A percentile compares a stretch with the other conserved stretches of the same genome.
phyloP scores from a whole-genome alignment of 1,140 invertebrate genomes.

The Lepeophtheirus salmonis region DNA sequence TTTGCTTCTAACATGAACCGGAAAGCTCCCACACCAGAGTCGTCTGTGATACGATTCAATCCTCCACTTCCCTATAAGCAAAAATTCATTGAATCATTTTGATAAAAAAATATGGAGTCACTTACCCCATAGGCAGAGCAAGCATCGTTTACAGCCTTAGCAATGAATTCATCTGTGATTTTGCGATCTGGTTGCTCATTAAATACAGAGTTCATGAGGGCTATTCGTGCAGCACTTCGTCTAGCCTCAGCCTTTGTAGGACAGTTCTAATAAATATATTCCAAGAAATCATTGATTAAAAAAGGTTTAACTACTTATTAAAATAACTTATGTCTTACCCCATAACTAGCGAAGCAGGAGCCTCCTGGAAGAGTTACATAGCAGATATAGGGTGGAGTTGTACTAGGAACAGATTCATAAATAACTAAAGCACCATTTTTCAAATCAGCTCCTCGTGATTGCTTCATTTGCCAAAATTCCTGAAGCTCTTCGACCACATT shows the following conservation, averaged over 20 bases:
- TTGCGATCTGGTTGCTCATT: conserved; percentile 82
- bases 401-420: conserved; percentile 82
- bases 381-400: conserved; percentile 74
- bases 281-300: no score
- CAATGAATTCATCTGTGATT: conserved; percentile 82
- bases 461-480: conserved; percentile 95
- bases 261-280: conserved; percentile 66
- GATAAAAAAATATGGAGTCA: no score
- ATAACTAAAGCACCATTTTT: conserved; percentile 77
- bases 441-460: conserved; percentile 56
- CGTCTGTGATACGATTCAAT: conserved; percentile 37
- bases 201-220: conserved; percentile 88
- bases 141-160: conserved; percentile 73
- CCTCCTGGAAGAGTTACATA: conserved; percentile 84
- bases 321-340: conserved; percentile 35
- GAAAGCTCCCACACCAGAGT: conserved; percentile 79
- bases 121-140: conserved; percentile 20
- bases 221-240: conserved; percentile 80
- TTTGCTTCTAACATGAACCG: conserved; percentile 85
- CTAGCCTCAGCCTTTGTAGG: conserved; percentile 82
- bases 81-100: no score
- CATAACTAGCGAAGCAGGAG: conserved; percentile 85
- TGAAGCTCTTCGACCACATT: conserved; percentile 86
- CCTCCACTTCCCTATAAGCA: no score
- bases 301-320: no score